phyloP scores from a whole-genome alignment of 2,113 vertebrate species.

The Pavo muticus region DNA sequence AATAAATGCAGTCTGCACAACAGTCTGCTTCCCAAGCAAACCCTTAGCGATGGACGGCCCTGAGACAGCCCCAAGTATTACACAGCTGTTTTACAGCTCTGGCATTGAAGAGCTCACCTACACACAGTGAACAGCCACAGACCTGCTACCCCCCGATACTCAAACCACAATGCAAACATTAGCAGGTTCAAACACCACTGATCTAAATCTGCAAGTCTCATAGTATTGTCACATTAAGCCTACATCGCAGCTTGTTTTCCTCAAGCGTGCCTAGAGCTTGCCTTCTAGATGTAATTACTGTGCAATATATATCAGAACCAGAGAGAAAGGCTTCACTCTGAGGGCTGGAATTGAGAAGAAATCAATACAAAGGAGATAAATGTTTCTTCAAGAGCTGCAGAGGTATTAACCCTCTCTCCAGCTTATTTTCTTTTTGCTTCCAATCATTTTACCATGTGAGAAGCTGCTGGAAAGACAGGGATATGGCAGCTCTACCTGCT shows the following conservation, averaged over 20 bases:
- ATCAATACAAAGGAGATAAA: slow-evolving; percentile 79
- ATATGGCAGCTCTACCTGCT: not conserved
- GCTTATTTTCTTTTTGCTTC: slow-evolving; percentile 15
- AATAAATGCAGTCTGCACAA: not conserved
- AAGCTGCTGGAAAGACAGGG: slow-evolving; percentile 7
- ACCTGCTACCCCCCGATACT: not conserved
- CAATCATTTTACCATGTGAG: not conserved
- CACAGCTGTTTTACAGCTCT: not conserved
- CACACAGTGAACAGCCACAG: not conserved
- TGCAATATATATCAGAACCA: slow-evolving; percentile 70
- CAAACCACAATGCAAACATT: not conserved
- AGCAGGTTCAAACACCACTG: not conserved
- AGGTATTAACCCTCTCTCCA: slow-evolving; percentile 54
- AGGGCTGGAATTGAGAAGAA: slow-evolving; percentile 70
- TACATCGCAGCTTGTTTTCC: slow-evolving; percentile 67
- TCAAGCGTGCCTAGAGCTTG: slow-evolving; percentile 58
- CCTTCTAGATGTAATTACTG: slow-evolving; percentile 77
- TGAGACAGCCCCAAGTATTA: not conserved
- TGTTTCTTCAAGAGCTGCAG: slow-evolving; percentile 62
- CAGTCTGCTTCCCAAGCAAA: not conserved
- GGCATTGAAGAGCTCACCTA: not conserved
- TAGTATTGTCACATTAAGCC: slow-evolving; percentile 69
- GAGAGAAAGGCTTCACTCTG: slow-evolving; percentile 69
- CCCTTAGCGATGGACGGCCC: not conserved
- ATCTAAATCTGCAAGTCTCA: slow-evolving; percentile 47